These are phyloP conservation scores for Mycogona germanica DNA, from an alignment of 2,888 invertebrate species.

Conservation along the genomic window DNA sequence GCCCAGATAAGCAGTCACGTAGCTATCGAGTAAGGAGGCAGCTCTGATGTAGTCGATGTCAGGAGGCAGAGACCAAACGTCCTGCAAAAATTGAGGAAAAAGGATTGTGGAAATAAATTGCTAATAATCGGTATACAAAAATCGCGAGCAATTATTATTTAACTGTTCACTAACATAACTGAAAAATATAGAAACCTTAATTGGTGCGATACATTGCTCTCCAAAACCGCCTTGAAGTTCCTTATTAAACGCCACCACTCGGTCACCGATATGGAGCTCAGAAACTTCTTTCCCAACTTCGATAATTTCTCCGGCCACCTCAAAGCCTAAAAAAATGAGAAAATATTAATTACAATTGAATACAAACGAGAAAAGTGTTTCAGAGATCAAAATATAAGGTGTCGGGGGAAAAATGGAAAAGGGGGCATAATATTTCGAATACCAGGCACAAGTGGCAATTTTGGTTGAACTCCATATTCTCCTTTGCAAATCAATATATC, in stretches of 20 bases:
- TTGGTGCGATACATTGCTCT: slow-evolving; percentile 43
- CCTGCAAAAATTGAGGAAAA: slow-evolving; percentile 31
- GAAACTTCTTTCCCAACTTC: slow-evolving; percentile 31
- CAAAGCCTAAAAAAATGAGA: slow-evolving; percentile 38
- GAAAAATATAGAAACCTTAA: slow-evolving; percentile 26
- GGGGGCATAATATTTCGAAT: not conserved
- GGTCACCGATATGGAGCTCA: slow-evolving; percentile 44
- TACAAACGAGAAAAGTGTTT: not conserved
- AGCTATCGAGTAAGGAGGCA: slow-evolving; percentile 46
- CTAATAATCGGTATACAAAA: not conserved
- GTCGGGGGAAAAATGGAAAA: not conserved
- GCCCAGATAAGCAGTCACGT: slow-evolving; percentile 51
- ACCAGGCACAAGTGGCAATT: slow-evolving; percentile 47
- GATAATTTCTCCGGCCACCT: slow-evolving; percentile 36
- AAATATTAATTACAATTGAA: not conserved
- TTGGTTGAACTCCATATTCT: slow-evolving; percentile 37
- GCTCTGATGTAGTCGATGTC: slow-evolving; percentile 43
- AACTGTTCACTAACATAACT: too few relatives aligned
- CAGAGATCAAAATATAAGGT: not conserved
- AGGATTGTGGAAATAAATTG: not conserved
- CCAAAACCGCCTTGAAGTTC: slow-evolving; percentile 46
- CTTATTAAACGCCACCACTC: slow-evolving; percentile 46
- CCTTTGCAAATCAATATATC: slow-evolving; percentile 45
- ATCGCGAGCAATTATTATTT: not conserved
- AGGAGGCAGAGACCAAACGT: slow-evolving; percentile 46